These are phyloP conservation scores for Nemurella pictetii DNA, from an alignment of 2,888 invertebrate species.

Conservation along the genomic window DNA sequence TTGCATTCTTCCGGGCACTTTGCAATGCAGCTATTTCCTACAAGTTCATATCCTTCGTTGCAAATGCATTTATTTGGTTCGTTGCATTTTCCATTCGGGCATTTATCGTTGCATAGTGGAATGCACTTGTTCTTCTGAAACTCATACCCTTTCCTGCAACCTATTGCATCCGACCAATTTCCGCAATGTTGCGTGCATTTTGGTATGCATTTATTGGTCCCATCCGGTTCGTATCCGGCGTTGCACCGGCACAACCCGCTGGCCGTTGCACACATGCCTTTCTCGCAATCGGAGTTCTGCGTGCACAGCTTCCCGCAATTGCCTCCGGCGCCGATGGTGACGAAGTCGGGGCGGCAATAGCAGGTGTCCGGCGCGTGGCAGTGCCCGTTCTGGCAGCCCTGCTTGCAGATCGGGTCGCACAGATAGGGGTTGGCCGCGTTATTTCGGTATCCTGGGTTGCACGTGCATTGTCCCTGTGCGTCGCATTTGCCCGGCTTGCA, in stretches of 20 bases:
- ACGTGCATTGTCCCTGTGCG: not conserved
- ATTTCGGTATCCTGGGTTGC: not conserved
- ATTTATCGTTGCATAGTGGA: not conserved
- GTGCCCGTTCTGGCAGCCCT: not conserved
- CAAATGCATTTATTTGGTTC: not conserved
- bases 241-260: slow-evolving; percentile 7
- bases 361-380: not conserved
- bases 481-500: too few relatives aligned
- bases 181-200: not conserved
- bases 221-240: not conserved
- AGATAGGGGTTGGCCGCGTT: too few relatives aligned
- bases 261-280: too few relatives aligned
- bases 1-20: not conserved
- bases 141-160: not conserved
- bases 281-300: too few relatives aligned
- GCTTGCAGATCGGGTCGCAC: too few relatives aligned
- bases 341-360: too few relatives aligned
- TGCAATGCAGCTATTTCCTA: not conserved
- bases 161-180: not conserved
- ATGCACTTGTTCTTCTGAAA: too few relatives aligned
- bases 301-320: too few relatives aligned
- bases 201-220: not conserved
- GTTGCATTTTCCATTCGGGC: not conserved
- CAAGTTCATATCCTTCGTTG: not conserved
- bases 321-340: too few relatives aligned